A percentile compares a stretch with the other conserved stretches of the same genome.
Evolutionary conservation across 2,888 invertebrate species (phyloP).

Genomic region (Ischnura elegans): DNA sequence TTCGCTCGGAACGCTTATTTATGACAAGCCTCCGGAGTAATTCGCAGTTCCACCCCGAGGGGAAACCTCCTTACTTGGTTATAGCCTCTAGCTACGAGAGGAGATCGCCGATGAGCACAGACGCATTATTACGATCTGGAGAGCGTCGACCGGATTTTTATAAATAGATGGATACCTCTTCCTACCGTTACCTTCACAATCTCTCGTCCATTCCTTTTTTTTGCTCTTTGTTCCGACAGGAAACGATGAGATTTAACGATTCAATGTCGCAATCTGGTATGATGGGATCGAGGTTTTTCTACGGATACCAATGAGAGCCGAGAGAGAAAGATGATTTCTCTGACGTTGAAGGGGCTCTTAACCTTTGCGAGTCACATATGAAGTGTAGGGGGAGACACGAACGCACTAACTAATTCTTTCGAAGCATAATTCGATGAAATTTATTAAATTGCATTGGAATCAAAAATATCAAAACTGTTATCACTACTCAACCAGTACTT

Average conservation of each 20-base stretch:
- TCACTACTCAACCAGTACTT: too few species aligned
- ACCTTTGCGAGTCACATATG: neutral
- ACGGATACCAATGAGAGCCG: neutral
- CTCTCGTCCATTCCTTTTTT: neutral
- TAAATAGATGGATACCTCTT: neutral
- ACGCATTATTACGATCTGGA: neutral
- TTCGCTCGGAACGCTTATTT: neutral
- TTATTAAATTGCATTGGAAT: too few species aligned
- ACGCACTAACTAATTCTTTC: neutral
- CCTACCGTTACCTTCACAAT: neutral
- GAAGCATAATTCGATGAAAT: too few species aligned
- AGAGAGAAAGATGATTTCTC: neutral
- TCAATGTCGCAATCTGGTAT: neutral
- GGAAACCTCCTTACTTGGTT: neutral
- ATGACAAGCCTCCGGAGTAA: too few species aligned
- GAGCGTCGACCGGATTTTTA: slow-evolving; percentile 15
- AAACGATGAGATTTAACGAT: slow-evolving; percentile 44
- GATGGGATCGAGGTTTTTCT: neutral
- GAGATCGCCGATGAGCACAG: neutral
- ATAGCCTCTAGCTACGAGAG: neutral
- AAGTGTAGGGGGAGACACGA: neutral
- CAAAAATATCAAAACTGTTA: too few species aligned
- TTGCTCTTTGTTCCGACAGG: neutral
- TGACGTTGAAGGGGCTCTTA: neutral
- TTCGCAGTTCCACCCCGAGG: neutral